phyloP scores from a whole-genome alignment of 2,888 invertebrate genomes.

The Sesia apiformis region DNA sequence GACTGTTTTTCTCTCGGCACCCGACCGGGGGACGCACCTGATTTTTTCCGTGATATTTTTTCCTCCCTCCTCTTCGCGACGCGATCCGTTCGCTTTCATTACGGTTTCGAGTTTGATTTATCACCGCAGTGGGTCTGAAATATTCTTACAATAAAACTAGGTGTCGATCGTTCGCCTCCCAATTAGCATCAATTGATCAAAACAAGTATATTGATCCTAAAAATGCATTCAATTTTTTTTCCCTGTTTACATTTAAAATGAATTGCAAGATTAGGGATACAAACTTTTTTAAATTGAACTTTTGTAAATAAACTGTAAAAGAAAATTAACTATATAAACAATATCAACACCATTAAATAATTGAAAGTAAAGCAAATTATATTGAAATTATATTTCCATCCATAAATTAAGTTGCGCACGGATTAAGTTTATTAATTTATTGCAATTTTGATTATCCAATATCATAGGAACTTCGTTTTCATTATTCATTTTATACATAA shows the following conservation, averaged over 20 bases:
- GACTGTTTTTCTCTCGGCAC: conserved; percentile 67
- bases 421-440: neutral
- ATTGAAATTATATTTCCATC: too few species aligned
- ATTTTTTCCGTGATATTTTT: conserved; percentile 75
- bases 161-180: conserved; percentile 67
- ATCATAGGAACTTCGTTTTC: neutral
- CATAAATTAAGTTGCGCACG: neutral
- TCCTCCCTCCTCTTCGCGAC: conserved; percentile 71
- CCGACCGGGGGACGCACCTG: conserved; percentile 73
- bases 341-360: too few species aligned
- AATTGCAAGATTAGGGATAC: too few species aligned
- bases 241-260: too few species aligned
- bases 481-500: neutral
- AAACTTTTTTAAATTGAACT: too few species aligned
- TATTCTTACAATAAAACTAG: conserved; percentile 66
- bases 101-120: conserved; percentile 75
- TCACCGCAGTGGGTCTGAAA: conserved; percentile 69
- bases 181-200: conserved; percentile 66
- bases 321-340: too few species aligned
- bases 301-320: too few species aligned
- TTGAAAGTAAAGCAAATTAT: too few species aligned
- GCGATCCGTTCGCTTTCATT: conserved; percentile 75
- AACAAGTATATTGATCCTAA: conserved; percentile 18
- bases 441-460: neutral
- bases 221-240: too few species aligned